Evolutionary conservation across 2,888 invertebrate species (phyloP).

Genomic region (Aphodius sticticus): DNA sequence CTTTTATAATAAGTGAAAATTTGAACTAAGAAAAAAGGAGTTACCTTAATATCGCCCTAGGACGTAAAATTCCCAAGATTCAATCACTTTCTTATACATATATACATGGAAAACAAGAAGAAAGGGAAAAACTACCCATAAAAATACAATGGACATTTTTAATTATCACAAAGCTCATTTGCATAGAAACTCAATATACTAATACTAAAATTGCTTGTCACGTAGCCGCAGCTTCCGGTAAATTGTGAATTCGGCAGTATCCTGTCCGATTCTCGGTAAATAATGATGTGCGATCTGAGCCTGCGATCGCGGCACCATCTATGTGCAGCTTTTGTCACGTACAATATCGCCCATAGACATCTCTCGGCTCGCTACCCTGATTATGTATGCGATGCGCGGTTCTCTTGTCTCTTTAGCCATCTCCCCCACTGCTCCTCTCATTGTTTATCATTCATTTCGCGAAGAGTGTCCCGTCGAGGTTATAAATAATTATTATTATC

Average conservation of each 20-base stretch:
- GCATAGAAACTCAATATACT: background rate
- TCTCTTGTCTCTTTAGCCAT: background rate
- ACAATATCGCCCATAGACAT: slow-evolving; percentile 4
- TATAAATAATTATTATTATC: background rate
- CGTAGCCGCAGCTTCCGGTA: background rate
- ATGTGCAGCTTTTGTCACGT: background rate
- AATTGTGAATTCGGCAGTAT: background rate
- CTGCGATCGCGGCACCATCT: background rate
- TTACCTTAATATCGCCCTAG: too few relatives aligned
- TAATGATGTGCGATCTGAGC: background rate
- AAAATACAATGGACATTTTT: too few relatives aligned
- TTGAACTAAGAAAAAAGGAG: too few relatives aligned
- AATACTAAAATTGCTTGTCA: background rate
- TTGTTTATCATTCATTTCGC: background rate
- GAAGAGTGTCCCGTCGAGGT: slow-evolving; percentile 4
- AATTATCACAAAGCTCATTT: background rate
- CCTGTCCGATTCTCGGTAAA: background rate
- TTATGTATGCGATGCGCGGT: background rate
- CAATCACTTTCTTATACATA: too few relatives aligned
- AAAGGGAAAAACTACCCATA: too few relatives aligned
- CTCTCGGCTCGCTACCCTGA: background rate
- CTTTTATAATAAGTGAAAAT: too few relatives aligned
- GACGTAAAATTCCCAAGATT: too few relatives aligned
- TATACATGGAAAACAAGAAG: too few relatives aligned
- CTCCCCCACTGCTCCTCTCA: background rate